Conservation (phyloP, 2,888 invertebrate species). For the Himalopsyche anomala region DNA sequence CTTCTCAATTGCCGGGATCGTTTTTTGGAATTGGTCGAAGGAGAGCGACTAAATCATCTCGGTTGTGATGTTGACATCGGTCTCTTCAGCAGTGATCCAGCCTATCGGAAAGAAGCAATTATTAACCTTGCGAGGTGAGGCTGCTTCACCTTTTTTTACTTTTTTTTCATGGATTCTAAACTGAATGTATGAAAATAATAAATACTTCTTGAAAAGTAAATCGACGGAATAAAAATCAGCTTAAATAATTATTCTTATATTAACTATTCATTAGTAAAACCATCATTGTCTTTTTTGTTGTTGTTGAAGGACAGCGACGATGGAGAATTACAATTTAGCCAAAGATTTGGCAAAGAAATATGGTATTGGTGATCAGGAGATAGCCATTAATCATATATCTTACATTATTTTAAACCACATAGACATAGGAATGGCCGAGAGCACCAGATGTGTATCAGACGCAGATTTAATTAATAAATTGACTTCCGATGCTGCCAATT, state of each 20-base stretch:
- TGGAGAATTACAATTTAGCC: conserved; percentile 58
- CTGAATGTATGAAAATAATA: too few relatives aligned
- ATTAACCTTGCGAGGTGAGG: conserved; percentile 59
- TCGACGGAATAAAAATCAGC: too few relatives aligned
- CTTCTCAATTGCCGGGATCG: conserved; percentile 56
- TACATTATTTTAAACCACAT: conserved; percentile 56
- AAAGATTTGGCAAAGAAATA: conserved; percentile 60
- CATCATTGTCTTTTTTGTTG: conserved; percentile 15
- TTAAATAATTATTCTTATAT: not conserved
- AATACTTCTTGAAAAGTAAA: too few relatives aligned
- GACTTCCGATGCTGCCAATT: conserved; percentile 40
- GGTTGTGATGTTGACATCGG: conserved; percentile 61
- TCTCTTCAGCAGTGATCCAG: conserved; percentile 58
- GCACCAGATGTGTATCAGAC: conserved; percentile 52
- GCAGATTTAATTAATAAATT: conserved; percentile 46
- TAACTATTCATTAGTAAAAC: not conserved
- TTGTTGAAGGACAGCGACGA: conserved; percentile 58
- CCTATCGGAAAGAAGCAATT: conserved; percentile 57
- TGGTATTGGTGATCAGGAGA: conserved; percentile 53
- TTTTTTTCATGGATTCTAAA: too few relatives aligned
- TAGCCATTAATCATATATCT: conserved; percentile 57
- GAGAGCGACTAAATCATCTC: conserved; percentile 58
- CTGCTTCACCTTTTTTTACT: not conserved
- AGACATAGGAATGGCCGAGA: conserved; percentile 50
- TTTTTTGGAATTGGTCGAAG: conserved; percentile 61